Conservation (phyloP, 2,888 invertebrate genomes). For the Drosophila differens region DNA sequence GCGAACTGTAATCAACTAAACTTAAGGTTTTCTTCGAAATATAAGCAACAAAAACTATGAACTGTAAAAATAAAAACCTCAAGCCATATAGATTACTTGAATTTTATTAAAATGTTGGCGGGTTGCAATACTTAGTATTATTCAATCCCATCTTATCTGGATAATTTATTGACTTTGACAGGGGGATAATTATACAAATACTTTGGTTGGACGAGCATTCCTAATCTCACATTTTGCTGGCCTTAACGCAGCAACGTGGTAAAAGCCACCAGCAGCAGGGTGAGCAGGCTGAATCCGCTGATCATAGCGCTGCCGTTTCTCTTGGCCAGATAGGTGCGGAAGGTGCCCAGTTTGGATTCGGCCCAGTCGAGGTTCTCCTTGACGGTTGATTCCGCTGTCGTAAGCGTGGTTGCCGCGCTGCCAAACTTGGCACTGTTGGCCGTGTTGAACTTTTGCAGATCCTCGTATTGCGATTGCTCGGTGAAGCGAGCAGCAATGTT, state of each 20-base stretch:
- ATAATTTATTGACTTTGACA: conserved; percentile 42
- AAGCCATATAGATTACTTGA: conserved; percentile 35
- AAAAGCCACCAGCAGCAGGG: conserved; percentile 61
- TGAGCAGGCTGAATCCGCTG: conserved; percentile 61
- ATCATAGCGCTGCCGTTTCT: conserved; percentile 60
- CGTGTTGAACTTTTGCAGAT: conserved; percentile 71
- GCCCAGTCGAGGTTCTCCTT: conserved; percentile 83
- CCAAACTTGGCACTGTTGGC: conserved; percentile 74
- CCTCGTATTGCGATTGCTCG: conserved; percentile 66
- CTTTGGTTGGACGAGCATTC: conserved; percentile 29
- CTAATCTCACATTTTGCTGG: conserved; percentile 23
- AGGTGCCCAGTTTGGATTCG: conserved; percentile 56
- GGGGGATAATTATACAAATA: conserved; percentile 46
- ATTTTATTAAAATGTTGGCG: conserved; percentile 37
- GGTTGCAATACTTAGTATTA: conserved; percentile 17
- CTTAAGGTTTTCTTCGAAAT: neutral
- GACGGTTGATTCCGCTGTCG: conserved; percentile 73
- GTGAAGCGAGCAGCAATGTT: conserved; percentile 83
- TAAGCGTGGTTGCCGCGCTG: conserved; percentile 66
- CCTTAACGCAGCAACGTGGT: conserved; percentile 53
- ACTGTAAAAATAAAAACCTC: neutral
- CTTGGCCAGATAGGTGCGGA: conserved; percentile 68
- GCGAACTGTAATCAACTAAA: no score
- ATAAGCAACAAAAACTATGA: neutral
- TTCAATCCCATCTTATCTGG: conserved; percentile 40